A percentile compares a stretch with the other conserved stretches of the same genome.
phyloP scores from a whole-genome alignment of 2,888 invertebrate genomes.

The Acanthoscelides obtectus region DNA sequence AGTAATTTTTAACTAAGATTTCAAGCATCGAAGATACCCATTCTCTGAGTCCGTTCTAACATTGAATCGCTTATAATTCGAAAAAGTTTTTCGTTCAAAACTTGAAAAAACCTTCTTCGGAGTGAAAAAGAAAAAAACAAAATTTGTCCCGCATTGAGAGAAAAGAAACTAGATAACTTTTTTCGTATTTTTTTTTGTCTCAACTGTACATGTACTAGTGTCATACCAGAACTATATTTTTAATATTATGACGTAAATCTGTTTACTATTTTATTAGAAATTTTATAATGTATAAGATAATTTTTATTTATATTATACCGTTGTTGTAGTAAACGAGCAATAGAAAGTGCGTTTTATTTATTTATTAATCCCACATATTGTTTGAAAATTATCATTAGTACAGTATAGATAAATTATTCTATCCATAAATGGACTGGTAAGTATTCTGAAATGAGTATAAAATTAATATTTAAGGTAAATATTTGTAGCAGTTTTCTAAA shows the following conservation, averaged over 20 bases:
- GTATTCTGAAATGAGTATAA: not conserved
- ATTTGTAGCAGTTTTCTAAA: no score
- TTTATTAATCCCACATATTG: not conserved
- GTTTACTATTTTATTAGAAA: not conserved
- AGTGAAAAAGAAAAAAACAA: no score
- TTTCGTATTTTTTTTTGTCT: not conserved
- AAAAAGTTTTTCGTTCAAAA: no score
- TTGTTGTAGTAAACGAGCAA: not conserved
- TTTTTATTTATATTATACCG: not conserved
- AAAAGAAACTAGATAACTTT: no score
- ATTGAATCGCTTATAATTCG: no score
- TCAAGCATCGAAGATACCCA: no score
- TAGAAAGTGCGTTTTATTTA: not conserved
- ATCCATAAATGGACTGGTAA: not conserved
- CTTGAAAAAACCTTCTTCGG: no score
- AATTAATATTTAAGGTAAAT: no score
- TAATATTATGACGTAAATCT: not conserved
- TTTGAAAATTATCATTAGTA: no score
- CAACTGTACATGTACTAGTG: not conserved
- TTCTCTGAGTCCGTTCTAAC: no score
- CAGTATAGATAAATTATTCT: no score
- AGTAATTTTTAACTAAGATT: not conserved
- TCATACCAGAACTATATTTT: not conserved
- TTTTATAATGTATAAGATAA: not conserved
- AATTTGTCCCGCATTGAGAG: no score